These are phyloP conservation scores for Tetramorium bicarinatum DNA, from an alignment of 2,888 invertebrate genomes.

Conservation along the genomic window DNA sequence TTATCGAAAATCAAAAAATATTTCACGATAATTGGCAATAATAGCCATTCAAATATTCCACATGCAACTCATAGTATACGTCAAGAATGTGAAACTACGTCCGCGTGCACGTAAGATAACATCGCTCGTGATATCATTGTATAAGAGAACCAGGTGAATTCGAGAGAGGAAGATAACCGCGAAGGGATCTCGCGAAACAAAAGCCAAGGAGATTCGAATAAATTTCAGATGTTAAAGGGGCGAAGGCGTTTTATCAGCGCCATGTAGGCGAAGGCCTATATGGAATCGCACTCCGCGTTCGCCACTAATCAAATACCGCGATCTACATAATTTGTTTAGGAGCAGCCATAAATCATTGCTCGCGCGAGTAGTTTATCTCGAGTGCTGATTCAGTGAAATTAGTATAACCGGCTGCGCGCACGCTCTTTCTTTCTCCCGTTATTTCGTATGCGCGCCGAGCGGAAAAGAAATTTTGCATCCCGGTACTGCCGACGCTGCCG, in stretches of 20 bases:
- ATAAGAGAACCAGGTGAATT: neutral
- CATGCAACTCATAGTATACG: neutral
- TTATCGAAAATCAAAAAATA: neutral
- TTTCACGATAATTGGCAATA: neutral
- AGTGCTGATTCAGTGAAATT: constrained; percentile 73
- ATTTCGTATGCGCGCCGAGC: neutral
- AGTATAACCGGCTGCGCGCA: constrained; percentile 55
- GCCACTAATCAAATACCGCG: constrained; percentile 71
- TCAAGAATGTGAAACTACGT: constrained; percentile 1
- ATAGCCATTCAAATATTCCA: neutral
- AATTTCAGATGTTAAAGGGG: neutral
- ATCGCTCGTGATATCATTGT: constrained; percentile 3
- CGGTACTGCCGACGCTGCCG: neutral
- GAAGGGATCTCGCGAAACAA: constrained; percentile 21
- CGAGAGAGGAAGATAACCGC: neutral
- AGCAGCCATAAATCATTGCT: constrained; percentile 69
- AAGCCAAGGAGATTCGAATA: neutral
- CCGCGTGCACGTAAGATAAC: neutral
- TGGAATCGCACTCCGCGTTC: constrained; percentile 44
- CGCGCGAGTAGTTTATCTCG: constrained; percentile 66
- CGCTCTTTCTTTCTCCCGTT: constrained; percentile 47
- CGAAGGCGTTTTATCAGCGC: constrained; percentile 48
- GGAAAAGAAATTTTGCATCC: constrained; percentile 34
- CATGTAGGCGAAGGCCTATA: neutral
- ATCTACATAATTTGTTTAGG: constrained; percentile 76